Evolutionary conservation across 1,140 invertebrate species (phyloP).

Genomic region (Littorina saxatilis): DNA sequence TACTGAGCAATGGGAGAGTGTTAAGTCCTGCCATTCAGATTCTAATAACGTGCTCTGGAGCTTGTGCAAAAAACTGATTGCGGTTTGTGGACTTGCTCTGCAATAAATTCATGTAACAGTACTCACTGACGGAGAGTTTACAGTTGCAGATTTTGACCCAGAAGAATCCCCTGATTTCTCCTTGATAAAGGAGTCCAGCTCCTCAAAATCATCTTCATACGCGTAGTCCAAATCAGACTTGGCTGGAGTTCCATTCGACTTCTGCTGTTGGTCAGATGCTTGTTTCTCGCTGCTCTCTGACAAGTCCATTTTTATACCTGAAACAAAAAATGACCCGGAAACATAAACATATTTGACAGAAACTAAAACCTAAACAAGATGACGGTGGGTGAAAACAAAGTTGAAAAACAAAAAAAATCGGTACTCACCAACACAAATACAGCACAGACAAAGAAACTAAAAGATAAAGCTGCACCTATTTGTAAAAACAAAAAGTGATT

Average conservation of each 20-base stretch:
- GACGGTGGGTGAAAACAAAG: too few species aligned
- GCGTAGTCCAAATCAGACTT: conserved; percentile 22
- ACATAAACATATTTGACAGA: not conserved
- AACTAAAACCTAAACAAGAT: not conserved
- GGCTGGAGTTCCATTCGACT: not conserved
- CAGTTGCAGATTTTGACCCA: not conserved
- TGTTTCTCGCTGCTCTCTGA: conserved; percentile 7
- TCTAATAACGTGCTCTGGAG: too few species aligned
- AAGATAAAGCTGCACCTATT: not conserved
- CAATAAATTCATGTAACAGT: too few species aligned
- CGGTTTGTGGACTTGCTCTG: too few species aligned
- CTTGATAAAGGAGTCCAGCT: conserved; percentile 11
- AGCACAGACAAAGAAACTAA: not conserved
- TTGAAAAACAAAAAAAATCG: too few species aligned
- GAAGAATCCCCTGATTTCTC: conserved; percentile 6
- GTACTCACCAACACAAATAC: too few species aligned
- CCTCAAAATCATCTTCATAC: conserved; percentile 35
- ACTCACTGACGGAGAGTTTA: not conserved
- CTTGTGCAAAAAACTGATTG: too few species aligned
- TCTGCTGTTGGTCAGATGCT: not conserved
- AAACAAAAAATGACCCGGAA: not conserved
- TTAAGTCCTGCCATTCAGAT: too few species aligned
- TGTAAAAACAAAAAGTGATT: not conserved
- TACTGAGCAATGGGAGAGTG: too few species aligned
- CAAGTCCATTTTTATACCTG: conserved; percentile 23